Evolutionary conservation across 2,888 invertebrate genomes (phyloP), one percentile per base, ranked within the genome.

Genomic region (Erebia palarica): DNA sequence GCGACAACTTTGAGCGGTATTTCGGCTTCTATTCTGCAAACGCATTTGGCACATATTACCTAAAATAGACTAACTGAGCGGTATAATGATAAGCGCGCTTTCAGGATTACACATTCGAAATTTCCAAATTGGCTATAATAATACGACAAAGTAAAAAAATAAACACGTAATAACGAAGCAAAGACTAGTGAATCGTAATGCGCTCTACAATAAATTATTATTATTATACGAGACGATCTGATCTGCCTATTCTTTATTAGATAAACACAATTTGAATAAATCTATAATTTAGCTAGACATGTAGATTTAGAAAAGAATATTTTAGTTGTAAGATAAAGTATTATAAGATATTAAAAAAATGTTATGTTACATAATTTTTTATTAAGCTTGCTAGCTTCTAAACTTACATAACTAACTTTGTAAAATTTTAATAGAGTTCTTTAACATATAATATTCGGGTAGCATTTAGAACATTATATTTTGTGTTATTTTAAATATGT

Each of bases 201-300:
- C 57, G 21, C 13, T 57, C 9, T 59, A 59, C 14, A 27, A 59
- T 7, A 59, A 27, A 59, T 27, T 36, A 14, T 59, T 14, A 57
- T 11, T n/a, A n/a, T 51, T 47, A 47, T 11, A n/a, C n/a, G 10
- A 27, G 1, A n/a, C 14, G 10, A n/a, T 16, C 47, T 10, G 44
- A 61, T 61, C 42, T 59, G 42, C 60, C 60, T 60, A 16, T 44
- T 60, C 49, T 49, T 63, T 49, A 21, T n/a, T 63, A 49, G 47
- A 63, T 21, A 47, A 21, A 27, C 27, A 58, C 11, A 14, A 58
- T 58, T 58, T 58, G 57, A 57, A 57, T 13, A 57, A 21, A 21
- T 57, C 57, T 16, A 21, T 57, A 18, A 14, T 21, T 47, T 63
- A 63, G 61, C 16, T 47, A 47, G 13, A 63, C 7, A 21, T 13